These are phyloP conservation scores for Okamejei kenojei DNA, from an alignment of 2,797 vertebrate genomes.

Conservation along the genomic window DNA sequence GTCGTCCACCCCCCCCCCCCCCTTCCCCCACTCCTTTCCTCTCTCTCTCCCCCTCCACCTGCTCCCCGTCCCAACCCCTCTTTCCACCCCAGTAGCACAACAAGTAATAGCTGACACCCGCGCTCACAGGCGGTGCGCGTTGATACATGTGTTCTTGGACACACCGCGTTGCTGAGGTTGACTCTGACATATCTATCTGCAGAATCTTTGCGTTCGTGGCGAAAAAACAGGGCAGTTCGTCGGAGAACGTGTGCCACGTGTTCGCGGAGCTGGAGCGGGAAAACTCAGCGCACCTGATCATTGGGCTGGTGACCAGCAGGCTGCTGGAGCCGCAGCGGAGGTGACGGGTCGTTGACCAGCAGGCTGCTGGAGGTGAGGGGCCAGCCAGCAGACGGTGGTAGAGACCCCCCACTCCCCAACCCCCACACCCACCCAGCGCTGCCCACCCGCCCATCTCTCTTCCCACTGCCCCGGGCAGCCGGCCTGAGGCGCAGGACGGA, in stretches of 20 bases:
- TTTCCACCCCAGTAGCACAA: too few species aligned
- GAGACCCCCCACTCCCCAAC: too few species aligned
- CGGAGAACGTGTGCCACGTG: conserved; percentile 78
- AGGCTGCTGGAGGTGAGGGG: conserved; percentile 44
- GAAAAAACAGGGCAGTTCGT: conserved; percentile 63
- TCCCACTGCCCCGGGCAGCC: neutral
- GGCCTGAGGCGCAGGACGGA: neutral
- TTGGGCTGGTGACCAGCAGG: conserved; percentile 57
- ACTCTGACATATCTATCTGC: conserved; percentile 39
- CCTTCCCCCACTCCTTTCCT: neutral
- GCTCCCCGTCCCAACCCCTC: neutral
- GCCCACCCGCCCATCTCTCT: too few species aligned
- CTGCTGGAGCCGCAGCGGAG: conserved; percentile 47
- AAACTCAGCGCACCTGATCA: conserved; percentile 59
- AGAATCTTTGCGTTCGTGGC: conserved; percentile 85
- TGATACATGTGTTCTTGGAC: neutral
- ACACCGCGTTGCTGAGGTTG: neutral
- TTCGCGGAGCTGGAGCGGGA: conserved; percentile 74
- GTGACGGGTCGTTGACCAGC: neutral
- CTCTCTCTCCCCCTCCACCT: neutral
- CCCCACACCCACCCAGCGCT: neutral
- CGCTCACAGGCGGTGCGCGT: too few species aligned
- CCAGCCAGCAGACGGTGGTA: neutral
- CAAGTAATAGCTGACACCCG: too few species aligned
- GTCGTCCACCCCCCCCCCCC: too few species aligned